Base-by-base conservation (phyloP, 2,797 vertebrate genomes). In the Cossypha dichroa region DNA sequence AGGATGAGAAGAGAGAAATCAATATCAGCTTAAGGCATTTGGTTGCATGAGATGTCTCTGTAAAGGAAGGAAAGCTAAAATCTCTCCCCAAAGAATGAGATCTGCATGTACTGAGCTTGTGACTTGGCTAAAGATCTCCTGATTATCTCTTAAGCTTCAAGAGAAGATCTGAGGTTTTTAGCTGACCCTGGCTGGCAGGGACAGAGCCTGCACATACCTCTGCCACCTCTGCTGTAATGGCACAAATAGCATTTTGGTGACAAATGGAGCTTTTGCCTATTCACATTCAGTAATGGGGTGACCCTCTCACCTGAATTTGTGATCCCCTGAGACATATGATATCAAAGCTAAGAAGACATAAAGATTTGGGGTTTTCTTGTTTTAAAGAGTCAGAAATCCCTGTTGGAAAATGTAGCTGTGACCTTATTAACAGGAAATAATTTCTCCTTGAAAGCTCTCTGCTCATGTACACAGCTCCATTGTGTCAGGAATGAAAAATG, bases 1-100 rank as follows among this genome's bases (percentile, higher is more conserved):
- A 88, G 60, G 52, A 82, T 31, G 26, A 87, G 83, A 63, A 81
- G 60, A 74, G 29, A 93, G 20, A 94, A 93, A 94, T 96, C 94
- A 77, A 93, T 97, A 85, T 9, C 41, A 89, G 52, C 67, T 90
- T 89, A 85, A 85, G 52, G 80, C 40, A n/a, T 92, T 62, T 75
- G 66, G 68, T 93, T 92, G 74, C 45, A 54, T 48, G 60, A 88
- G 52, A 80, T 86, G 70, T 83, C 81, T 63, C 60, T 83, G 46
- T 70, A 69, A 88, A 79, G 72, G 58, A 92, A 89, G 31, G 40
- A 74, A 59, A 83, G 64, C 46, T 54, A 80, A 80, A 54, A 74
- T 85, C 33, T 91, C 45, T 74, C 58, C 45, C 66, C 64, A 43
- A 9, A 82, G 75, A 72, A 52, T 18, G 41, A 87, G 52, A 41